Conservation (phyloP, 2,113 vertebrate genomes). For the Engraulis encrasicolus region DNA sequence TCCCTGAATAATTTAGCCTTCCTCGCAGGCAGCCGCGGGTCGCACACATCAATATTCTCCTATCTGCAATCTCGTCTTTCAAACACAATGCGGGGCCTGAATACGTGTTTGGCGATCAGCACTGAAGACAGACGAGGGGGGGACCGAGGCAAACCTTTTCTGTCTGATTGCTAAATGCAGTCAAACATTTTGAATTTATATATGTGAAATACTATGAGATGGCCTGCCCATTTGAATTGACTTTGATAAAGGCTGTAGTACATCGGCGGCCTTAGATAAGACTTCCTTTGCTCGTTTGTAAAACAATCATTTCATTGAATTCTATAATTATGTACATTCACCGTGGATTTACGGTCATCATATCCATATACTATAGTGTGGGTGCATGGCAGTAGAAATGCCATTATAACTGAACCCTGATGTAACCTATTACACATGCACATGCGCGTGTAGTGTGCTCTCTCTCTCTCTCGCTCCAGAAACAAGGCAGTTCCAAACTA, state of each 20-base stretch:
- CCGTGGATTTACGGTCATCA: not conserved
- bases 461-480: no score
- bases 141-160: not conserved
- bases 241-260: not conserved
- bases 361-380: not conserved
- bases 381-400: no score
- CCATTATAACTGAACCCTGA: no score
- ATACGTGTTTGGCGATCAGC: slow-evolving; percentile 14
- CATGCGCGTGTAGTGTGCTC: no score
- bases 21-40: slow-evolving; percentile 78
- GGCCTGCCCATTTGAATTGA: not conserved
- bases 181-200: not conserved
- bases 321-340: not conserved
- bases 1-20: slow-evolving; percentile 80
- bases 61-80: slow-evolving; percentile 77
- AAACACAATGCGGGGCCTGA: slow-evolving; percentile 34
- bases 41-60: slow-evolving; percentile 79
- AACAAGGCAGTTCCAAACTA: not conserved
- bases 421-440: not conserved
- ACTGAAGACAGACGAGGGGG: not conserved
- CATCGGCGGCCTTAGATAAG: not conserved
- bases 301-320: not conserved
- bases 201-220: not conserved
- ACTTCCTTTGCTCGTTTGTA: not conserved
- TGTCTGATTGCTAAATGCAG: slow-evolving; percentile 13